Evolutionary conservation across 2,113 vertebrate species (phyloP), one percentile per base, ranked within the genome.

Genomic region (Otus sunia): DNA sequence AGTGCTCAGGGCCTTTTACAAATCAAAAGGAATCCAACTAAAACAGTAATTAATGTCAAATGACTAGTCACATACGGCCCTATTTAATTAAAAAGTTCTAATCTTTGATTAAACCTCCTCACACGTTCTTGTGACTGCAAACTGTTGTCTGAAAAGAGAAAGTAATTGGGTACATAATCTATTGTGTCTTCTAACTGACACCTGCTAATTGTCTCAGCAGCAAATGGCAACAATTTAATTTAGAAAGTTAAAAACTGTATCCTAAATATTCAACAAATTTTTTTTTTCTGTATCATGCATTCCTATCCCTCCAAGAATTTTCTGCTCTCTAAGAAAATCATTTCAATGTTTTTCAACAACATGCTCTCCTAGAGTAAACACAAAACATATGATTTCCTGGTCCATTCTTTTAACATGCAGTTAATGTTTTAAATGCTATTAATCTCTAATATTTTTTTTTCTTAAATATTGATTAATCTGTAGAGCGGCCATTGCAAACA

Each of bases 31-130:
- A 98, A 98, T 98, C 90, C 94, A 98, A 96, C 95, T 97, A 98
- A 98, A 98, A 97, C 95, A 97, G 97, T 97, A 98, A 98, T 98
- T 98, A 98, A 98, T 98, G 98, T 97, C 98, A 98, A 98, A 98
- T 95, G 94, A 97, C 92, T 96, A 97, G 95, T 98, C 96, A 96
- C 97, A 98, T 97, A 98, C 94, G 15, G 84, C 95, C 21, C 58
- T 74, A 96, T 97, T 98, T 98, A 98, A 98, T 98, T 98, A 98
- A 98, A 97, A 98, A 98, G 94, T 98, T 97, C 95, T 98, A 97
- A 98, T 98, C 98, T 98, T 98, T 98, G 96, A 98, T 98, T 98
- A 98, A 98, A 96, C 92, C 96, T 98, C 94, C 96, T 97, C 96
- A 97, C 92, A 85, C 26, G 23, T 96, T 97, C 89, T 91, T 88